Conservation (phyloP, 2,797 vertebrate genomes). For the Paramormyrops hopkinsi region DNA sequence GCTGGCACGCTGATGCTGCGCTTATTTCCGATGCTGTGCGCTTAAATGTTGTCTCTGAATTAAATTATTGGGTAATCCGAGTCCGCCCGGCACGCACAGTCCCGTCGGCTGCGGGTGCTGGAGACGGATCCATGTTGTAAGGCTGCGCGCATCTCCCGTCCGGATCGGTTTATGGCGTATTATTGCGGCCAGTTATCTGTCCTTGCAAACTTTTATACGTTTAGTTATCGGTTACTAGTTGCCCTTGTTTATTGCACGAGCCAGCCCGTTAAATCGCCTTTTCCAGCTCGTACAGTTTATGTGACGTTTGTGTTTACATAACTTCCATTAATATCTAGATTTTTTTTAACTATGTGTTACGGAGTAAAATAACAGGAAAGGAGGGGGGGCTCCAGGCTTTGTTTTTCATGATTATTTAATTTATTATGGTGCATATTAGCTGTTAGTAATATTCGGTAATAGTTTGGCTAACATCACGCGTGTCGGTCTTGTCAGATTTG, state of each 20-base stretch:
- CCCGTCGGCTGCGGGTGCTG: not conserved
- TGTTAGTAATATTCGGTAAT: not conserved
- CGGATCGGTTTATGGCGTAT: not conserved
- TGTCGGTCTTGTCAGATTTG: not conserved
- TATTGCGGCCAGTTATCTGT: not conserved
- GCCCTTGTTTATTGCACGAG: not conserved
- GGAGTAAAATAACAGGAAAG: not conserved
- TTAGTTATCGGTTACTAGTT: not conserved
- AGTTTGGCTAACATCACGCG: not conserved
- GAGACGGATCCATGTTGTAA: not conserved
- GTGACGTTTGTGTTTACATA: constrained; percentile 3
- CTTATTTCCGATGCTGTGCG: not conserved
- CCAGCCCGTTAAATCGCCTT: not conserved
- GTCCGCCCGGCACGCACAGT: not conserved
- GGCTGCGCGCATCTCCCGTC: not conserved
- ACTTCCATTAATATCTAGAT: not conserved
- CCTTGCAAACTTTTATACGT: not conserved
- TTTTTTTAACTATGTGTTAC: not conserved
- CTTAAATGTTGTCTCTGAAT: not conserved
- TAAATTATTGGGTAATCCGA: not conserved
- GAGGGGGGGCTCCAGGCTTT: not conserved
- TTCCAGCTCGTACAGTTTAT: not conserved
- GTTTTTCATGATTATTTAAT: not conserved
- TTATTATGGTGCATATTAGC: not conserved
- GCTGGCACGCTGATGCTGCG: not conserved